These are phyloP conservation scores for Bos javanicus DNA, from an alignment of 2,113 vertebrate species.

Conservation along the genomic window DNA sequence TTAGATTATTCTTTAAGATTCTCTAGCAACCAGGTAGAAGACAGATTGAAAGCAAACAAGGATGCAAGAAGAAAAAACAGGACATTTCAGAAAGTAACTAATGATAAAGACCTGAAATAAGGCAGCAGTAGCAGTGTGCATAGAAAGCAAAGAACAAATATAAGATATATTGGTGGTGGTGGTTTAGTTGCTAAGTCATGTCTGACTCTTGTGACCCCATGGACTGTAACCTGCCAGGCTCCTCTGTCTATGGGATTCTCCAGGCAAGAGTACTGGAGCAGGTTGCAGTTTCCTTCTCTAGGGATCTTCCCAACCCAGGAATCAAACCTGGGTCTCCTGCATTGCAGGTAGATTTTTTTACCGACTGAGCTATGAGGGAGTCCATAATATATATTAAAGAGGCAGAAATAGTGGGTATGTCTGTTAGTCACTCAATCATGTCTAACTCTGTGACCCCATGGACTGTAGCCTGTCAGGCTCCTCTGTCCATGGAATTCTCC, in stretches of 20 bases:
- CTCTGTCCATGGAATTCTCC: not conserved
- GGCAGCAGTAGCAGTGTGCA: not conserved
- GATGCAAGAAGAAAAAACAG: not conserved
- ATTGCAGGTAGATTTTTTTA: not conserved
- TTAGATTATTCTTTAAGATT: not conserved
- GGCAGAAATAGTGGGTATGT: not conserved
- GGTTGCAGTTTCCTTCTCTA: not conserved
- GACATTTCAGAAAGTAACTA: not conserved
- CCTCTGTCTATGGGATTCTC: not conserved
- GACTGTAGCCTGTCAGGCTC: not conserved
- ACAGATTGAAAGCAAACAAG: not conserved
- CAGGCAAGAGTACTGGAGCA: not conserved
- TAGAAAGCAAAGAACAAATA: not conserved
- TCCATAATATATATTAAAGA: not conserved
- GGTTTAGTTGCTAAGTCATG: not conserved
- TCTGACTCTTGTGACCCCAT: not conserved
- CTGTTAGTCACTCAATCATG: not conserved
- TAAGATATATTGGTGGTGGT: not conserved
- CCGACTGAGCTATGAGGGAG: not conserved
- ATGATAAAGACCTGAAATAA: not conserved
- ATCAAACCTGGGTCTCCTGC: not conserved
- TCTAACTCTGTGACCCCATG: not conserved
- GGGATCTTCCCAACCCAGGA: not conserved
- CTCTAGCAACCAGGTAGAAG: not conserved
- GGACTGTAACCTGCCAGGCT: not conserved